These are phyloP conservation scores for Megalops atlanticus DNA, from an alignment of 2,113 vertebrate genomes.

Conservation along the genomic window DNA sequence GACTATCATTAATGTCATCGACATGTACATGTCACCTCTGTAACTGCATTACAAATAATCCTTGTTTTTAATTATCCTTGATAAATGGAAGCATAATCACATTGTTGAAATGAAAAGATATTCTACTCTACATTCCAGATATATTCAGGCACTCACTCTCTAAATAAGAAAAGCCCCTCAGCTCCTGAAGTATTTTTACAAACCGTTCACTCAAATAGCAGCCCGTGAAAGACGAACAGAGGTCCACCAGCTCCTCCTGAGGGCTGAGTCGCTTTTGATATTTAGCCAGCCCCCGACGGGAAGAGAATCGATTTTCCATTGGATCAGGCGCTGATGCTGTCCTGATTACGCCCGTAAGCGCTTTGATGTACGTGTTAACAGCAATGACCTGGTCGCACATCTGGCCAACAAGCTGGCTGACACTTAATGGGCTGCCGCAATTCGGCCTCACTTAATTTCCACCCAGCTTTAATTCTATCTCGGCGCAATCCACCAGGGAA, in stretches of 20 bases:
- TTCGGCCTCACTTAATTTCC: constrained; percentile 1
- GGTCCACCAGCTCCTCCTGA: background rate
- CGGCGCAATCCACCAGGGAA: background rate
- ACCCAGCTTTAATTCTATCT: constrained; percentile 2
- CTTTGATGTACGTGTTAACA: background rate
- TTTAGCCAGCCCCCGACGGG: background rate
- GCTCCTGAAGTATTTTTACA: background rate
- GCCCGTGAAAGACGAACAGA: background rate
- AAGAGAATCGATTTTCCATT: background rate
- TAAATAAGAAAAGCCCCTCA: background rate
- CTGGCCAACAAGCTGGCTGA: background rate
- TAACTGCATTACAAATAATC: no score
- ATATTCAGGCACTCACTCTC: background rate
- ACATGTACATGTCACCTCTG: no score
- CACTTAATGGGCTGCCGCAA: background rate
- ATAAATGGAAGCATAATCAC: background rate
- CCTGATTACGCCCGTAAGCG: background rate
- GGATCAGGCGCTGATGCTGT: background rate
- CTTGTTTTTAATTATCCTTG: no score
- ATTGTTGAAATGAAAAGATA: background rate
- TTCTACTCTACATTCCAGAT: no score
- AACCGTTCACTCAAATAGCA: background rate
- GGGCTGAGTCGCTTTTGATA: background rate
- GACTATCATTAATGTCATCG: no score
- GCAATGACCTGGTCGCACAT: background rate